Percentiles rank a stretch among this genome's conserved stretches.
Evolutionary conservation across 1,140 invertebrate species (phyloP).

Genomic region (Drosophila sp.): DNA sequence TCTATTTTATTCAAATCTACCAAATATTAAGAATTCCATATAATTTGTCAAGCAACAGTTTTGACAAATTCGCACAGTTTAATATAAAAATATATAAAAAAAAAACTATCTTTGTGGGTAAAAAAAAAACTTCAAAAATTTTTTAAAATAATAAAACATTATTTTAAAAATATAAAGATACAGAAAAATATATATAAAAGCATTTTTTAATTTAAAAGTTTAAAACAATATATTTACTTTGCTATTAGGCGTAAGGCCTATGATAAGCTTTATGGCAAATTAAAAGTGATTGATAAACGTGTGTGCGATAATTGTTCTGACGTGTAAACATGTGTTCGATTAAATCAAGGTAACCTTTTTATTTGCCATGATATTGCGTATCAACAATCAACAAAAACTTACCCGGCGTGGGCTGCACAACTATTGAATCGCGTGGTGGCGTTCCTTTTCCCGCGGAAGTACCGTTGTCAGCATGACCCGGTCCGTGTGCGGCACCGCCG

Average conservation of each 20-base stretch:
- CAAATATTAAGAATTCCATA: conserved; percentile 1
- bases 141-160: too few relatives aligned
- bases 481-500: not conserved
- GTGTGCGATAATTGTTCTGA: not conserved
- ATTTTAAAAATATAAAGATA: too few relatives aligned
- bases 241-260: not conserved
- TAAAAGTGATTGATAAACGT: not conserved
- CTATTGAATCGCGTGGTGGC: conserved; percentile 69
- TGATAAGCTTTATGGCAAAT: not conserved
- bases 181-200: too few relatives aligned
- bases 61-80: too few relatives aligned
- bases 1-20: conserved; percentile 3
- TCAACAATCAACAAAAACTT: conserved; percentile 38
- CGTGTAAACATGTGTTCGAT: not conserved
- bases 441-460: conserved; percentile 1
- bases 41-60: too few relatives aligned
- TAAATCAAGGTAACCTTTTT: not conserved
- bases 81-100: too few relatives aligned
- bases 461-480: not conserved
- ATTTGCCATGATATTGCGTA: not conserved
- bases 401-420: conserved; percentile 79
- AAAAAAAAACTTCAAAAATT: too few relatives aligned
- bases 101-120: too few relatives aligned
- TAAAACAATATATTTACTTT: too few relatives aligned
- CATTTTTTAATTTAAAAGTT: too few relatives aligned